Base-by-base conservation (phyloP, 2,888 invertebrate genomes). In the Agapostemon virescens region DNA sequence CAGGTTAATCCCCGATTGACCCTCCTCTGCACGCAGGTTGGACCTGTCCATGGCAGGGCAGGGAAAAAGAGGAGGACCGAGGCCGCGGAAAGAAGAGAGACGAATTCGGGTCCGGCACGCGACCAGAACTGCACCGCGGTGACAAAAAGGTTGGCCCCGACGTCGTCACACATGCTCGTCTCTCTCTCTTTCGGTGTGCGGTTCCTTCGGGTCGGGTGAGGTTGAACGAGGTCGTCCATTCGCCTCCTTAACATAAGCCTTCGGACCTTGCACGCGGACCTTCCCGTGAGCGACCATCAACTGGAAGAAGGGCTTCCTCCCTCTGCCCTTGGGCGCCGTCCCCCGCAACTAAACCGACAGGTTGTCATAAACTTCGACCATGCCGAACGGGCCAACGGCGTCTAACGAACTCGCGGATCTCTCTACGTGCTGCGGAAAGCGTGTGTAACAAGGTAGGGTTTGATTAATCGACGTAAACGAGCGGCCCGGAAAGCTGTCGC, bases 1-100 rank as follows among this genome's bases (percentile, higher is more conserved):
- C 90, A 91, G 91, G 92, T 92, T 91, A 91, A 91, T 91, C 90
- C 90, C 86, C 88, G 89, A 89, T 90, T 91, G 90, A 91, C 91
- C 92, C 90, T 87, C 85, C 84, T 80, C 66, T 83, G 79, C 85
- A 70, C 81, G 84, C 89, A 88, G 90, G 87, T 89, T 86, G 84
- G 84, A 87, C 89, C 87, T 87, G 85, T 83, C 83, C 81, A 83
- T 61, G 72, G 69, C 72, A 9, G 49, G 49, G 11, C 49, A 49
- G 49, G 49, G 49, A n/a, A 49, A 49, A 49, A 49, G 49, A 49
- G 49, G n/a, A 49, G 49, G 49, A n/a, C 49, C n/a, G 49, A n/a
- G 9, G n/a, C 11, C 20, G n/a, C 3, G 49, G 55, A 26, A 55
- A 26, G 15, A 55, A 55, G 55, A 55, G 55, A 55, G 55, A 55